Base-by-base conservation (phyloP, 1,140 invertebrate species). In the Bemisia tabaci region DNA sequence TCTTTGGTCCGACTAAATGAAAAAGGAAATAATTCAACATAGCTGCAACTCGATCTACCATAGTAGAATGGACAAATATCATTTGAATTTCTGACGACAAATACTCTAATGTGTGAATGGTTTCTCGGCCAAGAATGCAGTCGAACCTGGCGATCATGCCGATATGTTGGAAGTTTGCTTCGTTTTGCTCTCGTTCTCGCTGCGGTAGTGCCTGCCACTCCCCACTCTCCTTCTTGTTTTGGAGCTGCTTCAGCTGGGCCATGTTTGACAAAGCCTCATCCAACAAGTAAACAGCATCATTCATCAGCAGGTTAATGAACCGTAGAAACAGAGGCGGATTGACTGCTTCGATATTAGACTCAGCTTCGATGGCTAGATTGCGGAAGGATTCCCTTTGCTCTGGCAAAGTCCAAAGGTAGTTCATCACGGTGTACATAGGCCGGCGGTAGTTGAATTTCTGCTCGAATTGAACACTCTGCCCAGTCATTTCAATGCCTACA, bases 401-500 rank as follows among this genome's bases (percentile, higher is more conserved):
- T 22, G 84, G 77, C 65, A 90, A 84, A 58, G 85, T 85, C 94
- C 94, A 97, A 17, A 97, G 80, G 78, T 93, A 95, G 72, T 94
- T 87, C 84, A 97, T 90, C 1, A 95, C 87, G 62, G 86, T 82
- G 75, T 97, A 97, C 94, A 97, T 97, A 9, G 94, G 94, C 65
- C 92, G 81, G 58, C 95, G 82, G 75, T 97, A 98, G 76, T 96
- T 95, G 75, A 98, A 97, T 78, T 97, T 97, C 77, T 97, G 92
- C 76, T 97, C 94, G 79, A 98, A 98, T 74, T 91, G 86, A 9
- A 97, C 94, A 76, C 87, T 92, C 76, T 97, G 90, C 0, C 94
- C 94, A 1, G 94, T 97, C 90, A 96, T 94, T 81, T 98, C 95
- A 67, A 98, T 97, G 67, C 91, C 91, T 39, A 97, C 95, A 78